These are phyloP conservation scores for Pterocles burchelli DNA, from an alignment of 2,113 vertebrate genomes.

Conservation along the genomic window DNA sequence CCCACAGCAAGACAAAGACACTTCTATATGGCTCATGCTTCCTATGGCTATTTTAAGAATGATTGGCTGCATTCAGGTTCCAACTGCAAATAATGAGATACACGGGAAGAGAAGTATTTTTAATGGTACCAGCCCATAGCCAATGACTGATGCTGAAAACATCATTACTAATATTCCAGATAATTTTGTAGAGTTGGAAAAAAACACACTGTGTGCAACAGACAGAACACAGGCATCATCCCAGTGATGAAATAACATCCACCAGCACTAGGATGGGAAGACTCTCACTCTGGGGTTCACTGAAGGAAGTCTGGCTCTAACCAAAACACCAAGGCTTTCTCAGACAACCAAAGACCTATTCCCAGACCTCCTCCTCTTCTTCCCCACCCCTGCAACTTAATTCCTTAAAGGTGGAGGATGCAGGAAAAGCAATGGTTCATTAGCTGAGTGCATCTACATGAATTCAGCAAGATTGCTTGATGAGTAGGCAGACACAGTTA, in stretches of 20 bases:
- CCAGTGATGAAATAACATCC: neutral
- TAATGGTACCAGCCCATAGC: neutral
- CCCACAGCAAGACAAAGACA: neutral
- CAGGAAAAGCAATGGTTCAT: neutral
- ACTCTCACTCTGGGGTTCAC: neutral
- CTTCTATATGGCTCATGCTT: neutral
- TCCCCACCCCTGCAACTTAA: neutral
- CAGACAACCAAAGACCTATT: neutral
- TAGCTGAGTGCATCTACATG: neutral
- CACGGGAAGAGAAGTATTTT: neutral
- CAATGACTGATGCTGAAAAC: neutral
- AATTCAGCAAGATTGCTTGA: neutral
- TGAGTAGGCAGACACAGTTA: neutral
- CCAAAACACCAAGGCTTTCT: neutral
- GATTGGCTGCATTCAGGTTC: slow-evolving; percentile 16
- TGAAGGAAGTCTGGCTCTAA: neutral
- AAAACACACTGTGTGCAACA: neutral
- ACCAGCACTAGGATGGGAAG: neutral
- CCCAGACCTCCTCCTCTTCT: neutral
- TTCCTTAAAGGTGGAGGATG: neutral
- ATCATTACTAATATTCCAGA: neutral
- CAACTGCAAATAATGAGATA: slow-evolving; percentile 24
- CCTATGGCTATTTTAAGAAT: slow-evolving; percentile 44
- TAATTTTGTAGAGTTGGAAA: neutral
- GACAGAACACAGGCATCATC: neutral